Conservation (phyloP, 2,888 invertebrate genomes). For the Ichneumoninae sp. region DNA sequence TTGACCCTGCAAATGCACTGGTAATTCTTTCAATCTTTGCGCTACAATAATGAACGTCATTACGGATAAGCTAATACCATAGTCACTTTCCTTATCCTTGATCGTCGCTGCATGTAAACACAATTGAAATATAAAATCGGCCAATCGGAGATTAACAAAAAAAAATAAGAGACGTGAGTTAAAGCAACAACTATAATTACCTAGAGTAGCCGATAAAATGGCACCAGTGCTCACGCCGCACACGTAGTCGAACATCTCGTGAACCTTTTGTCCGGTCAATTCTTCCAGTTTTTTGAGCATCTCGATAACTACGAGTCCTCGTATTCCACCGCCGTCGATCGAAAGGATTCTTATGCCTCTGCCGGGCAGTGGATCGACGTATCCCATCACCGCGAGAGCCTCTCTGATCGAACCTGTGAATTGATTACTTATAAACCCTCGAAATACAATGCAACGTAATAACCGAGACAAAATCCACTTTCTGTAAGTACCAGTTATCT, state of each 20-base stretch:
- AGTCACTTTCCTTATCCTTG: conserved; percentile 65
- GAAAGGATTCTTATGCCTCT: conserved; percentile 92
- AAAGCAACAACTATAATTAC: conserved; percentile 82
- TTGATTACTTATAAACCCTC: conserved; percentile 31
- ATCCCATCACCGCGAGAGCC: conserved; percentile 90
- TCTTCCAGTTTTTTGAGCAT: conserved; percentile 92
- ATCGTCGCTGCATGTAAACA: conserved; percentile 73
- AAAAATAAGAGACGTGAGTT: background rate
- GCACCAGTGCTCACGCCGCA: conserved; percentile 94
- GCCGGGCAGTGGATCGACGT: conserved; percentile 88
- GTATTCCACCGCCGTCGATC: conserved; percentile 96
- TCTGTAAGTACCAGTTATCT: conserved; percentile 76
- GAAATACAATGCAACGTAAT: background rate
- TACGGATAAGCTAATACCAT: conserved; percentile 47
- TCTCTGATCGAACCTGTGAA: conserved; percentile 82
- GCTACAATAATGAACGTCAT: conserved; percentile 20
- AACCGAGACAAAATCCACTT: background rate
- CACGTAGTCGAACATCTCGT: conserved; percentile 94
- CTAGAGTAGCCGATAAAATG: conserved; percentile 91
- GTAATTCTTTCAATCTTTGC: background rate
- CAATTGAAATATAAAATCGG: conserved; percentile 25
- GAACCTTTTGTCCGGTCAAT: conserved; percentile 88
- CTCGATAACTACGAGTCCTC: conserved; percentile 94
- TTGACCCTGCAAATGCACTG: background rate
- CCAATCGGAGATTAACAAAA: conserved; percentile 4